Evolutionary conservation across 2,797 vertebrate species (phyloP).

Genomic region (Malurus leucopterus): DNA sequence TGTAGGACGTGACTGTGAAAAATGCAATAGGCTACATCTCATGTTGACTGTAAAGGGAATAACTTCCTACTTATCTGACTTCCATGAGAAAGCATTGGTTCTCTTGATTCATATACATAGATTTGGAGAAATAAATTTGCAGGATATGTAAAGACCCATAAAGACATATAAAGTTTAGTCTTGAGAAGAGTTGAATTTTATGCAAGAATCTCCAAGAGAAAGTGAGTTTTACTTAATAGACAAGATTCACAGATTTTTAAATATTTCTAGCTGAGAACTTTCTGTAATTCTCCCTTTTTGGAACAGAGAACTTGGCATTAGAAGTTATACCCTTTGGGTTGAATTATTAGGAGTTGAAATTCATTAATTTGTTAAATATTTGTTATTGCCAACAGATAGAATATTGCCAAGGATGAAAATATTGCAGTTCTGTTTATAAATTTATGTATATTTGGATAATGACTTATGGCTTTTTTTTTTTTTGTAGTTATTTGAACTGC

Average conservation of each 20-base stretch:
- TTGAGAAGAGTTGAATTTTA: neutral
- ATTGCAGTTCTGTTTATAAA: neutral
- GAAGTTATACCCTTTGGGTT: neutral
- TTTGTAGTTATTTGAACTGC: slow-evolving; percentile 88
- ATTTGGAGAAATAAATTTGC: neutral
- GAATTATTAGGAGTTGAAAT: neutral
- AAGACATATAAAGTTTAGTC: neutral
- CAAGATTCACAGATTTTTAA: neutral
- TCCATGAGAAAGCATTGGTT: neutral
- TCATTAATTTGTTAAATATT: neutral
- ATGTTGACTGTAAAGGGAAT: neutral
- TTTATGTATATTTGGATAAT: neutral
- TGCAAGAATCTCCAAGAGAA: neutral
- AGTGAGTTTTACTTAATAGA: neutral
- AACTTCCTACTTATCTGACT: neutral
- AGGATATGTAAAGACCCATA: neutral
- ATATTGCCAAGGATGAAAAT: neutral
- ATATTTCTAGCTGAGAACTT: neutral
- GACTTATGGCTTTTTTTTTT: neutral
- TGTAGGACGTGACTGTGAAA: neutral
- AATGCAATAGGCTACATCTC: neutral
- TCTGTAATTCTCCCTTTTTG: neutral
- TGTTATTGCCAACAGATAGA: neutral
- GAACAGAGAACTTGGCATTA: neutral
- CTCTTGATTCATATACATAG: neutral